phyloP scores from a whole-genome alignment of 1,140 invertebrate species.

The Drosophila nikananu region DNA sequence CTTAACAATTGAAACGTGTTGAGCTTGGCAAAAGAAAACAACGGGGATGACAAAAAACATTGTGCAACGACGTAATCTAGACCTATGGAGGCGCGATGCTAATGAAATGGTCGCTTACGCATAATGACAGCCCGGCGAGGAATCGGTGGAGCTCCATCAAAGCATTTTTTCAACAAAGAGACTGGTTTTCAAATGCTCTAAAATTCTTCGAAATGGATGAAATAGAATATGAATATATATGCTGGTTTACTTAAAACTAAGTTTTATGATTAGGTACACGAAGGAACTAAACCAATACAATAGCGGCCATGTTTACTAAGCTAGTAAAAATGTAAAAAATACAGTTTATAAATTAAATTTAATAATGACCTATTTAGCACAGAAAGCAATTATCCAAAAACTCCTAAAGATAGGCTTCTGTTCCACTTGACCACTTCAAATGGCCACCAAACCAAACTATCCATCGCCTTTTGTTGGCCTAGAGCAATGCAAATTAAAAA shows the following conservation, averaged over 20 bases:
- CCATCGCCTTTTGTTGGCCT: conserved; percentile 68
- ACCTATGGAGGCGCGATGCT: conserved; percentile 51
- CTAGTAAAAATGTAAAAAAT: too few species aligned
- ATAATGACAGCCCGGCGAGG: conserved; percentile 66
- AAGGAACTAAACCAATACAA: neutral
- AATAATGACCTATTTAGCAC: neutral
- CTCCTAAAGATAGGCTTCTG: neutral
- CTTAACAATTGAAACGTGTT: conserved; percentile 75
- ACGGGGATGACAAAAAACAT: conserved; percentile 31
- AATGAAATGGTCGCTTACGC: conserved; percentile 70
- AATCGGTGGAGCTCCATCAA: conserved; percentile 49
- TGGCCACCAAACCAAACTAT: conserved; percentile 51
- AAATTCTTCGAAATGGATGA: neutral
- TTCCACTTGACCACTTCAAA: conserved; percentile 9
- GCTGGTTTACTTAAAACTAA: neutral
- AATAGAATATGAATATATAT: too few species aligned
- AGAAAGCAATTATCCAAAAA: neutral
- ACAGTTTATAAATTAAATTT: neutral
- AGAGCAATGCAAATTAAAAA: conserved; percentile 80
- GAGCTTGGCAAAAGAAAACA: conserved; percentile 55
- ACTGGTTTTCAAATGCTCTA: conserved; percentile 37
- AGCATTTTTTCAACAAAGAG: neutral
- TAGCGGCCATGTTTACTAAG: neutral
- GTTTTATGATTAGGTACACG: neutral
- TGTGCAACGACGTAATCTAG: conserved; percentile 21